These are phyloP conservation scores for Cotesia vestalis DNA, from an alignment of 1,140 invertebrate genomes.

Conservation along the genomic window DNA sequence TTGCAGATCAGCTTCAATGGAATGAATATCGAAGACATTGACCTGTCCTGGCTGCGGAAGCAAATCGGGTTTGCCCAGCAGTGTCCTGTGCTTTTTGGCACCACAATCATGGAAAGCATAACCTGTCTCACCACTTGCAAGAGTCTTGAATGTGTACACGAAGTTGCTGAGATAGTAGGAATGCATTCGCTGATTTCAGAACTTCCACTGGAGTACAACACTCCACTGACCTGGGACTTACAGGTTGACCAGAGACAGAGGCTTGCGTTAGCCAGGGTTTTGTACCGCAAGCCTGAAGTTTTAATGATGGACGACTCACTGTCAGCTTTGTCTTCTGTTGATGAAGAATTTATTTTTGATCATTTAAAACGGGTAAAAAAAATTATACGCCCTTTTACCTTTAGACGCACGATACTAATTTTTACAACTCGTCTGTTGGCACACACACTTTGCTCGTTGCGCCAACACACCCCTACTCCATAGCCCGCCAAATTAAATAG, in stretches of 20 bases:
- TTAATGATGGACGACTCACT: conserved; percentile 24
- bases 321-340: conserved; percentile 20
- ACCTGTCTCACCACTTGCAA: conserved; percentile 18
- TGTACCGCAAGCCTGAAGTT: conserved; percentile 24
- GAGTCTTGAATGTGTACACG: not conserved
- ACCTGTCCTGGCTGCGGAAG: conserved; percentile 12
- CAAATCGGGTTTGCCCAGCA: conserved; percentile 28
- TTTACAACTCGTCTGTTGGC: too few species aligned
- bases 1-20: conserved; percentile 12
- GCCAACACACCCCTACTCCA: too few species aligned
- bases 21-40: conserved; percentile 1
- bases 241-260: conserved; percentile 26
- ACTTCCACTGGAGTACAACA: conserved; percentile 22
- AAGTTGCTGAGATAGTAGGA: conserved; percentile 11
- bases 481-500: too few species aligned
- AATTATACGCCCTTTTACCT: too few species aligned
- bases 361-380: not conserved
- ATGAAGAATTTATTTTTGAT: conserved; percentile 17
- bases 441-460: too few species aligned
- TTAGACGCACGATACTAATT: too few species aligned
- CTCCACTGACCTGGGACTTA: conserved; percentile 16
- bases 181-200: conserved; percentile 16
- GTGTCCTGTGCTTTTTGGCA: conserved; percentile 31
- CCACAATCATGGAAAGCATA: conserved; percentile 21
- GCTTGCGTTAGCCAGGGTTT: conserved; percentile 22